Base-by-base conservation (phyloP, 2,888 invertebrate species). In the Drosophila tanythrix region DNA sequence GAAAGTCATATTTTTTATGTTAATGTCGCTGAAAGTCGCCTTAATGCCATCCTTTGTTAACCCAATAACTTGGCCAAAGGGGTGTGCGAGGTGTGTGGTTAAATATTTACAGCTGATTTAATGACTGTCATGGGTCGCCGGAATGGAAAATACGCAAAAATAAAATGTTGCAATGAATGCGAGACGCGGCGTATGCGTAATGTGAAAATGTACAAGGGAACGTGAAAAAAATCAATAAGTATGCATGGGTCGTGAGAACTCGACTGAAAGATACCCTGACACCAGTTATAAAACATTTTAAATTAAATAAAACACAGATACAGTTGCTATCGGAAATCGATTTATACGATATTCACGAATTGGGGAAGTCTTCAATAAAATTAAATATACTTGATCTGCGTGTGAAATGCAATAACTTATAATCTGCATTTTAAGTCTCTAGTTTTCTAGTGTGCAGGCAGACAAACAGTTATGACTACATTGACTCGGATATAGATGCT, bases 81-180 rank as follows among this genome's bases (percentile, higher is more conserved):
- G 35, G 29, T 50, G 27, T 56, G 8, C 7, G 52, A 48, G n/a
- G 38, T 71, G 66, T 76, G 74, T 68, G 73, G 70, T 82, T 68
- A 69, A 55, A 33, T 29, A 29, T 52, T 67, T 51, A 53, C 46
- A 58, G 64, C 60, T 69, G 65, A 74, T 74, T 59, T 59, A 71
- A 71, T 63, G 66, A 11, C 46, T 57, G 58, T 58, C 38, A 27
- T 27, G 75, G 48, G 61, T 53, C 51, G 50, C 29, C 33, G 27
- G 15, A 35, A 55, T 25, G 25, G 21, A 31, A 51, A 21, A 13
- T 56, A 50, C 29, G 6, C 1, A 46, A 52, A 33, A 33, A 18
- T n/a, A 18, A 40, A 58, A 43, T 35, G 43, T 11, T 51, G 35
- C 29, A 58, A 38, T 38, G n/a, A 55, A 33, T 31, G 36, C 38